phyloP scores from a whole-genome alignment of 2,797 vertebrate species.

The Lepus oiostolus region DNA sequence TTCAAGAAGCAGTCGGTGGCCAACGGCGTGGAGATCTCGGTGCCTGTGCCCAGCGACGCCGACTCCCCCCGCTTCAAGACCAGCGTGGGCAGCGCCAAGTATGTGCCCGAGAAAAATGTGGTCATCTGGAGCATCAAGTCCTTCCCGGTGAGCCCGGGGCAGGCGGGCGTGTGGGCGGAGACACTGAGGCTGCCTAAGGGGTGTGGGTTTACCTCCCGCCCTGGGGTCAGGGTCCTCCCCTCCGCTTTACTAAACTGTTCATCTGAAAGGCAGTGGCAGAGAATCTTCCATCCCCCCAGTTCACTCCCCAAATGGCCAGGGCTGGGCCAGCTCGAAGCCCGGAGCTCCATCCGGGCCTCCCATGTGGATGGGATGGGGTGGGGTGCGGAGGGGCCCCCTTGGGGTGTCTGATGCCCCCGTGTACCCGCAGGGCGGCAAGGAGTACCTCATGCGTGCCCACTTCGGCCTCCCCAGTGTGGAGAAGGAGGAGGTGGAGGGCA shows the following conservation, averaged over 20 bases:
- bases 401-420: neutral
- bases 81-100: constrained; percentile 94
- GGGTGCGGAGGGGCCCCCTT: accelerated
- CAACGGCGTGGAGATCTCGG: constrained; percentile 95
- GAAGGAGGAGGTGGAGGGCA: constrained; percentile 93
- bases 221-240: neutral
- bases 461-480: constrained; percentile 97
- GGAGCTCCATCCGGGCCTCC: too few relatives aligned
- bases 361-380: neutral
- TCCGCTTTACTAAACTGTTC: neutral
- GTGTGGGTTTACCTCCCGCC: too few relatives aligned
- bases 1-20: constrained; percentile 99
- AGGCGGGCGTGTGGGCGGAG: accelerated
- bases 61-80: constrained; percentile 97
- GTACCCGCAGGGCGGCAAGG: constrained; percentile 92
- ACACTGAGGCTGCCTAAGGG: neutral
- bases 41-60: constrained; percentile 96
- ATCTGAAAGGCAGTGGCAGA: too few relatives aligned
- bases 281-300: too few relatives aligned
- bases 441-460: constrained; percentile 96
- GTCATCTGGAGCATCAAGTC: constrained; percentile 97
- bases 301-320: too few relatives aligned
- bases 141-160: constrained; percentile 91
- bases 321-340: too few relatives aligned
- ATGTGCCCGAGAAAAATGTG: constrained; percentile 95